phyloP scores from a whole-genome alignment of 2,888 invertebrate genomes.

The Pristionchus arcanus region DNA sequence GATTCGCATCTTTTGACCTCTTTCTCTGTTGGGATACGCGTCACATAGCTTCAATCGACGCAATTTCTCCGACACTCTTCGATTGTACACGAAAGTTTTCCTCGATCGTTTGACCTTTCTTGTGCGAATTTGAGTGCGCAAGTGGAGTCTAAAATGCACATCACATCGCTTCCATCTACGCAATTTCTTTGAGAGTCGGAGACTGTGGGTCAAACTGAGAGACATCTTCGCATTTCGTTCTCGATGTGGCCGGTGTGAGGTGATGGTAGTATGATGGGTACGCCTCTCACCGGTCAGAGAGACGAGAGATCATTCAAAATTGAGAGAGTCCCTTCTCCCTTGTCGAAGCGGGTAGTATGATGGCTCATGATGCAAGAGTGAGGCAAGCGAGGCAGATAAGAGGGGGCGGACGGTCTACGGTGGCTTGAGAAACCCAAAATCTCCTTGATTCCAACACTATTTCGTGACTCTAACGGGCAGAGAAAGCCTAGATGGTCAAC shows the following conservation, averaged over 20 bases:
- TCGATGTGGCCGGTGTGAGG: not conserved
- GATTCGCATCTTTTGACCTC: not conserved
- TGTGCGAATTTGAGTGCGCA: no score
- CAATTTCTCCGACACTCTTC: no score
- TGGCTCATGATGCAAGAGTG: not conserved
- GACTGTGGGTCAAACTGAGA: not conserved
- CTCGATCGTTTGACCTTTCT: no score
- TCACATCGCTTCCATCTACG: not conserved
- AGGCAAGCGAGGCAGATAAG: not conserved
- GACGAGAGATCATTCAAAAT: not conserved
- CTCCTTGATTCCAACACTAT: not conserved
- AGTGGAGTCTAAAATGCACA: not conserved
- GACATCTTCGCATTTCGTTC: not conserved
- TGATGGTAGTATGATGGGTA: slow-evolving; percentile 20
- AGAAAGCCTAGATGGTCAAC: not conserved
- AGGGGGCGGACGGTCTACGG: not conserved
- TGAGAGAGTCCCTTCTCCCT: not conserved
- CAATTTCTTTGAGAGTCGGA: not conserved
- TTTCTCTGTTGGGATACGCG: not conserved
- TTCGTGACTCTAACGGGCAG: not conserved
- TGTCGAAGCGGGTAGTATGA: no score
- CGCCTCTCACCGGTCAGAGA: not conserved
- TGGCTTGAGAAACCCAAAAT: not conserved
- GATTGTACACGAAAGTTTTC: no score
- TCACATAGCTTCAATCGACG: not conserved